Base-by-base conservation (phyloP, 2,113 vertebrate species). In the Corydoras maculifer region DNA sequence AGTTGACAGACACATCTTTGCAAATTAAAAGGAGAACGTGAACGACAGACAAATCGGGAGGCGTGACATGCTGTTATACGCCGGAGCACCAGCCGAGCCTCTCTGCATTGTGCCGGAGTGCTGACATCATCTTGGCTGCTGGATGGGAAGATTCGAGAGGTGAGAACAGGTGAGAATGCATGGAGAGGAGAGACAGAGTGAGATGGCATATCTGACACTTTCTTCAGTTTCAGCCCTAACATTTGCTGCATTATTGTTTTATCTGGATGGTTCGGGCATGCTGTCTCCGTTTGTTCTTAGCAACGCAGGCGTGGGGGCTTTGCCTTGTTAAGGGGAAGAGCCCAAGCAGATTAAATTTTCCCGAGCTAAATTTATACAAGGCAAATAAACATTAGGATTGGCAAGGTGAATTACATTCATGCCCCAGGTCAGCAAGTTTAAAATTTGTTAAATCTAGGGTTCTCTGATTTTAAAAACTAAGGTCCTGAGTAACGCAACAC, bases 131-230 rank as follows among this genome's bases (percentile, higher is more conserved):
- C 55, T 66, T 83, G 86, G 81, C 83, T 72, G 57, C 25, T 8
- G 31, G 3, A 2, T 0, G 0, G 48, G 30, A 2, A 70, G 77
- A 85, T 51, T 77, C 78, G 87, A 75, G 72, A 9, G 63, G 80
- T 74, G 76, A 51, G 74, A 86, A 79, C 87, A 89, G 86, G 80
- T 88, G 87, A 78, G 82, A 82, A 87, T 85, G 82, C 78, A 43
- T 75, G 74, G 58, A 70, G 51, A 25, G 43, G 2, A 62, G 80
- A 18, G 4, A 58, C 62, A 18, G 29, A 70, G 51, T 48, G 57
- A 75, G 75, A 80, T 85, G 35, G 25, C 2, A 76, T 85, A 81
- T 77, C 85, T 70, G 13, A 70, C 79, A 72, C 82, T 80, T 80
- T 81, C 76, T 65, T 48, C 31, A 5, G 62, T 0, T 69, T 10